phyloP scores from a whole-genome alignment of 2,888 invertebrate genomes.

The Drosophila macrothrix region DNA sequence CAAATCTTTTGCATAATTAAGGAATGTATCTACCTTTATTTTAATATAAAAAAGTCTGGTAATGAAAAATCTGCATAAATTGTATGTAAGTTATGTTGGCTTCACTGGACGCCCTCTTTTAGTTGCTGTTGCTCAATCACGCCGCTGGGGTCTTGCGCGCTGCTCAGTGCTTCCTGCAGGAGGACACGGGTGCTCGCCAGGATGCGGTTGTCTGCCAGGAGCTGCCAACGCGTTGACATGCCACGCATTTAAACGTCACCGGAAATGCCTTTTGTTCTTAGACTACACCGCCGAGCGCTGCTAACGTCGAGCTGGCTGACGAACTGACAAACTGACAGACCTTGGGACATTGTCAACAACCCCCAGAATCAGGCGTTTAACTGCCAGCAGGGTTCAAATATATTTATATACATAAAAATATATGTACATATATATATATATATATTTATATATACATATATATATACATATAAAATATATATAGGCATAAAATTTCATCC shows the following conservation, averaged over 20 bases:
- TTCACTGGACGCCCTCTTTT: constrained; percentile 26
- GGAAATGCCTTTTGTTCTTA: constrained; percentile 81
- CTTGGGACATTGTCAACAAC: constrained; percentile 34
- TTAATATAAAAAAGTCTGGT: not conserved
- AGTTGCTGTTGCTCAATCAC: constrained; percentile 28
- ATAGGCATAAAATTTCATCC: constrained; percentile 23
- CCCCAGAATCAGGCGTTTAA: constrained; percentile 20
- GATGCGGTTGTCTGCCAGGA: constrained; percentile 75
- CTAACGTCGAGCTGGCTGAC: constrained; percentile 43
- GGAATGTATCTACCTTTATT: not conserved
- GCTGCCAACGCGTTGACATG: constrained; percentile 74
- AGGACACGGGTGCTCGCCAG: constrained; percentile 60
- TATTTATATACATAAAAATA: too few relatives aligned
- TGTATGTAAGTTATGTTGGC: constrained; percentile 13
- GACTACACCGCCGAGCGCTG: constrained; percentile 37
- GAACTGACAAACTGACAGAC: constrained; percentile 40
- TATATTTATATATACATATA: not conserved
- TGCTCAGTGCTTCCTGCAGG: constrained; percentile 61
- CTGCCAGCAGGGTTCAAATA: constrained; percentile 45
- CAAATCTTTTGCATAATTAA: not conserved
- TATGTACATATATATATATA: too few relatives aligned
- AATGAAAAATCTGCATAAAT: constrained; percentile 23
- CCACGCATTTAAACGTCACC: constrained; percentile 80
- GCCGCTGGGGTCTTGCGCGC: constrained; percentile 45
- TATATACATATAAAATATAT: constrained; percentile 2